A percentile compares a stretch with the other conserved stretches of the same genome.
Evolutionary conservation across 2,113 vertebrate species (phyloP).

Genomic region (human): DNA sequence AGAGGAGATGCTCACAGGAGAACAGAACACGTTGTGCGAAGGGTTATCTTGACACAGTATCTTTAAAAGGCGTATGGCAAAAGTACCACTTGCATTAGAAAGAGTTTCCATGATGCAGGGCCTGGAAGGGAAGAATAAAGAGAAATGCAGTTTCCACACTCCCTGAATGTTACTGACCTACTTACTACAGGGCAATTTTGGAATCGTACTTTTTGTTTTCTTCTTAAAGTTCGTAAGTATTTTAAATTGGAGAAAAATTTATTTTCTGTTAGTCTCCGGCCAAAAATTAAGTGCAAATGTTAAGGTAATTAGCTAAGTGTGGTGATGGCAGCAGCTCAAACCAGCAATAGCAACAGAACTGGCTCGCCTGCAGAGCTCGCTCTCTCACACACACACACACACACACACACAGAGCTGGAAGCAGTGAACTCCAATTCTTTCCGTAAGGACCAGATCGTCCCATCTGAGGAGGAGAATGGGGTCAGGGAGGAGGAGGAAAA

Average conservation of each 20-base stretch:
- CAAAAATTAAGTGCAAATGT: background rate
- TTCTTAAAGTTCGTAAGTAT: background rate
- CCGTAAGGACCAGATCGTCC: background rate
- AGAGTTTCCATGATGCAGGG: conserved; percentile 83
- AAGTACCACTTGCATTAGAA: conserved; percentile 83
- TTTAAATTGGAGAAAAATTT: background rate
- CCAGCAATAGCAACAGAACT: background rate
- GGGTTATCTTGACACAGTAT: conserved; percentile 77
- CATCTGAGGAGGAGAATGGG: background rate
- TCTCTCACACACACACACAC: background rate
- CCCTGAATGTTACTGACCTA: fast-evolving
- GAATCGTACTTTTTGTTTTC: background rate
- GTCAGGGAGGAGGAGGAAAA: background rate
- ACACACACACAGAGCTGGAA: background rate
- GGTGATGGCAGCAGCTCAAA: background rate
- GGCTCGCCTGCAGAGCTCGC: fast-evolving
- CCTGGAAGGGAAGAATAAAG: background rate
- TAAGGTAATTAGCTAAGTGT: background rate
- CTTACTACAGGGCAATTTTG: fast-evolving
- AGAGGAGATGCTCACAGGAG: conserved; percentile 91
- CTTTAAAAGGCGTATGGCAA: conserved; percentile 87
- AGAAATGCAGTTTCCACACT: background rate
- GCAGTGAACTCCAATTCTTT: background rate
- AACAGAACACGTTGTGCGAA: conserved; percentile 86
- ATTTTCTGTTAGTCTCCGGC: background rate